These are phyloP conservation scores for Cyprinodon tularosa DNA, from an alignment of 2,113 vertebrate species.

Conservation along the genomic window DNA sequence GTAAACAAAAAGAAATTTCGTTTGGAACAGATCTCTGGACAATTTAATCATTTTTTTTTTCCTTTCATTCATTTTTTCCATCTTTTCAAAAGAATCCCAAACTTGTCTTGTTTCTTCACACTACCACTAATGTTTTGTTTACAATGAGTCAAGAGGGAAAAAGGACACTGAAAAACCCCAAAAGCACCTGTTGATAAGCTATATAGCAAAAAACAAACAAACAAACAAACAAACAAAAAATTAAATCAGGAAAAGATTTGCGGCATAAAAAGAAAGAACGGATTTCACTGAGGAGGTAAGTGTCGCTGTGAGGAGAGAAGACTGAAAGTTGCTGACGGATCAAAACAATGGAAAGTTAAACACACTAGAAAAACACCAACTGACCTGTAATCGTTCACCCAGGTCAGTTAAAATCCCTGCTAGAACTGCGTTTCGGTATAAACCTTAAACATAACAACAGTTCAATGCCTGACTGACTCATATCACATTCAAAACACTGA, in stretches of 20 bases:
- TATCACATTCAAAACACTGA: not conserved
- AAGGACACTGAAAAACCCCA: not conserved
- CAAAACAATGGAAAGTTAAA: constrained; percentile 16
- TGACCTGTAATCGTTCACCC: constrained; percentile 11
- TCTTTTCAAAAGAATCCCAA: too few relatives aligned
- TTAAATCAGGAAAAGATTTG: too few relatives aligned
- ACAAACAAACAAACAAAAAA: too few relatives aligned
- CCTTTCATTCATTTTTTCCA: too few relatives aligned
- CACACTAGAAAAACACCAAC: not conserved
- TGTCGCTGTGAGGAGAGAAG: accelerated
- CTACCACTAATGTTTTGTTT: not conserved
- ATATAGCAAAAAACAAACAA: not conserved
- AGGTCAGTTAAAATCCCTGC: not conserved
- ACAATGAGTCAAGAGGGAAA: not conserved
- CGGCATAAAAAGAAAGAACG: not conserved
- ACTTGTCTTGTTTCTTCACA: too few relatives aligned
- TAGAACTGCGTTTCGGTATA: accelerated
- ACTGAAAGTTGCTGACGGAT: constrained; percentile 30
- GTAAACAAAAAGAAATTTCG: too few relatives aligned
- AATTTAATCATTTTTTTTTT: too few relatives aligned
- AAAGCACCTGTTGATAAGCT: not conserved
- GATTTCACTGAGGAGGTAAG: not conserved
- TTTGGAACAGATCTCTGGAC: too few relatives aligned
- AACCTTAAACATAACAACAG: accelerated
- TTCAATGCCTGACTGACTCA: not conserved